These are phyloP conservation scores for Emys orbicularis DNA, from an alignment of 2,797 vertebrate genomes.

Conservation along the genomic window DNA sequence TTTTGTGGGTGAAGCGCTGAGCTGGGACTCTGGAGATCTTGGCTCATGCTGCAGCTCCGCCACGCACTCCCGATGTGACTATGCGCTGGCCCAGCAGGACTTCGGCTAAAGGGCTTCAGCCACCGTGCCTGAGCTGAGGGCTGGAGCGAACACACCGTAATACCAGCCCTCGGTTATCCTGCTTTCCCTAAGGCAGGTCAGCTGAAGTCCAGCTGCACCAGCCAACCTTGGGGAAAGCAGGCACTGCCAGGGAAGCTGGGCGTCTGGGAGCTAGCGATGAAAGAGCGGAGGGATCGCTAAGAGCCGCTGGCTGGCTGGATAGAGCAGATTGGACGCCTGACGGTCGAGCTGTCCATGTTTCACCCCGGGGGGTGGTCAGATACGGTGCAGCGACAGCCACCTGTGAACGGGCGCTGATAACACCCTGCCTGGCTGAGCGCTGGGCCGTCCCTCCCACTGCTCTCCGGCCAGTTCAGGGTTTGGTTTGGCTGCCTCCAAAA, in stretches of 20 bases:
- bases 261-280: neutral
- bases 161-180: neutral
- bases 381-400: neutral
- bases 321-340: neutral
- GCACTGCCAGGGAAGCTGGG: neutral
- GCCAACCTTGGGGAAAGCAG: neutral
- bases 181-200: neutral
- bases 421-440: neutral
- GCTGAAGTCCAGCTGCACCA: neutral
- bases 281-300: neutral
- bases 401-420: neutral
- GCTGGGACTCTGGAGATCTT: too few species aligned
- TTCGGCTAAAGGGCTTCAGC: neutral
- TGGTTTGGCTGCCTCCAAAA: neutral
- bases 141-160: neutral
- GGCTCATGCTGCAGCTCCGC: neutral
- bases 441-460: neutral
- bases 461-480: neutral
- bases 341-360: neutral
- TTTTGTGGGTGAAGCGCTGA: neutral
- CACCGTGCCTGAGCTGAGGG: neutral
- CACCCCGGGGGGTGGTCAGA: neutral
- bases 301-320: neutral
- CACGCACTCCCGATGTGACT: neutral
- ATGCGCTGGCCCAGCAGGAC: neutral